Evolutionary conservation across 2,113 vertebrate species (phyloP), one percentile per base, ranked within the genome.

Genomic region (Perccottus glenii): DNA sequence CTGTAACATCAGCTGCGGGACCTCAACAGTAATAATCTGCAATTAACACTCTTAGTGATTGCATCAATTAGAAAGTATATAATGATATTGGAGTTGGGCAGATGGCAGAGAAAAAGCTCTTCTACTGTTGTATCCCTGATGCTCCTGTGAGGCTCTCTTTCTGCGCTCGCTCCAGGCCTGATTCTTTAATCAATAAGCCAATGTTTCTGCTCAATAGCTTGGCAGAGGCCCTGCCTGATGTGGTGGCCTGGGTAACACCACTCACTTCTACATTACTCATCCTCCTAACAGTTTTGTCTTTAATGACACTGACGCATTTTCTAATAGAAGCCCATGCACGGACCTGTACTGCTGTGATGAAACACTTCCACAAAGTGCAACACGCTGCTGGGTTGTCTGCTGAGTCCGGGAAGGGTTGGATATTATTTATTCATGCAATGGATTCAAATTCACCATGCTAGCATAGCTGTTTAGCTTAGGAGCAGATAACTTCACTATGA

Each of bases 161-260:
- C 64, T 65, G 19, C 2, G 15, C 58, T 67, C 46, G 44, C 81
- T 77, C 33, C 58, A 33, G 60, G 74, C 59, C 38, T 67, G 67
- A 83, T 75, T 81, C 75, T 60, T 83, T 51, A 73, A 86, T 89
- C 85, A 82, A 87, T 89, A 87, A 73, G 46, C 71, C 82, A 16
- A 72, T 82, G 65, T 62, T 51, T 3, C 57, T 32, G 52, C 61
- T 83, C 75, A 56, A 72, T 69, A 55, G 43, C 72, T 51, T 75
- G 58, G 73, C 64, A 36, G 48, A 73, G 68, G 63, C 58, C 68
- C 44, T 38, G 50, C 35, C 47, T 55, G n/a, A 0, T 11, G 60
- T 58, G 14, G 51, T 42, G 67, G 40, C 60, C 75, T 48, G 57
- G 62, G 11, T 33, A 64, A 70, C 67, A 19, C 66, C 67, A 58